Evolutionary conservation across 2,113 vertebrate genomes (phyloP).

Genomic region (Psittacara wagleri): DNA sequence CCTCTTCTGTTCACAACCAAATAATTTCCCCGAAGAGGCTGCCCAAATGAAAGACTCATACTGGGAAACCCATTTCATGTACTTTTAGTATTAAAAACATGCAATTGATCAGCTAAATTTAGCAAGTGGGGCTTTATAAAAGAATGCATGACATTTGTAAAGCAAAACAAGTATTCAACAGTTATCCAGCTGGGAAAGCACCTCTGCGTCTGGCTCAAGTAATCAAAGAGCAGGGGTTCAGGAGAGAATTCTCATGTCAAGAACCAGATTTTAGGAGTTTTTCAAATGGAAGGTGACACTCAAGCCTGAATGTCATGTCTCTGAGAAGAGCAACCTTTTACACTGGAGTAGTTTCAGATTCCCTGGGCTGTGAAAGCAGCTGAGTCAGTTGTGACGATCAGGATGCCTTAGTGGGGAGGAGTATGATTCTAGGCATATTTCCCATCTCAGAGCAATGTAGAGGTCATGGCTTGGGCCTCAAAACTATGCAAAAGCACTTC

Average conservation of each 20-base stretch:
- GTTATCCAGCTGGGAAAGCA: background rate
- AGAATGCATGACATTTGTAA: background rate
- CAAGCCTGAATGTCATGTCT: background rate
- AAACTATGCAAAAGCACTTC: background rate
- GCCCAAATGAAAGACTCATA: background rate
- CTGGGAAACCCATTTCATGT: background rate
- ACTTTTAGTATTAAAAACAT: background rate
- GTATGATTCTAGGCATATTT: slow-evolving; percentile 12
- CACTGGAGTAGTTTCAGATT: background rate
- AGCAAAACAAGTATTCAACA: background rate
- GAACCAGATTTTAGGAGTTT: background rate
- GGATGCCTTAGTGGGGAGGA: background rate
- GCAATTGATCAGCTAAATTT: background rate
- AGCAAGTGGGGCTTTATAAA: background rate
- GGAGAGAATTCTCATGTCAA: background rate
- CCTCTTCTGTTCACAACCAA: background rate
- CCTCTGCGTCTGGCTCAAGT: background rate
- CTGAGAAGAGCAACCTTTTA: background rate
- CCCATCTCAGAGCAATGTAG: background rate
- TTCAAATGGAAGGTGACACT: background rate
- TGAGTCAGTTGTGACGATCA: slow-evolving; percentile 5
- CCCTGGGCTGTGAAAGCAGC: background rate
- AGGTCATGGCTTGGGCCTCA: background rate
- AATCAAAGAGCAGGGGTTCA: background rate
- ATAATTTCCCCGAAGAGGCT: background rate